Evolutionary conservation across 2,888 invertebrate species (phyloP).

Genomic region (Parascotia fuliginaria): DNA sequence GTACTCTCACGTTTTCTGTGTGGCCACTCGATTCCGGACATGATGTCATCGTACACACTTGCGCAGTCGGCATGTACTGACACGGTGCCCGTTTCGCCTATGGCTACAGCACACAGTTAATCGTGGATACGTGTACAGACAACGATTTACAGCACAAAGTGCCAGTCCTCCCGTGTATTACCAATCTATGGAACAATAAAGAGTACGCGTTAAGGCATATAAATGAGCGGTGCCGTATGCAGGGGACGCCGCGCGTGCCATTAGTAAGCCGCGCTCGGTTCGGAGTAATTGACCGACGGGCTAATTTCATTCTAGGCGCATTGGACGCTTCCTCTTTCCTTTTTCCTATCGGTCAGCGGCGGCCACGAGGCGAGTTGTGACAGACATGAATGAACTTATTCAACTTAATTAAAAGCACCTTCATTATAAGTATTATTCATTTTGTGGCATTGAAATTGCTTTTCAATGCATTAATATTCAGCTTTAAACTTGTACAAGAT

Average conservation of each 20-base stretch:
- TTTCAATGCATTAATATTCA: too few relatives aligned
- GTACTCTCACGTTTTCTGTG: constrained; percentile 77
- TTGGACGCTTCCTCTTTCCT: constrained; percentile 84
- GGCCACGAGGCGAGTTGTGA: constrained; percentile 63
- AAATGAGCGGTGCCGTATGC: constrained; percentile 80
- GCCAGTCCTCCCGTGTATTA: constrained; percentile 85
- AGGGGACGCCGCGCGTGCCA: constrained; percentile 74
- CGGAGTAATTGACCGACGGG: constrained; percentile 84
- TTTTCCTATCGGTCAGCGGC: constrained; percentile 84
- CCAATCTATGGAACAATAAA: constrained; percentile 85
- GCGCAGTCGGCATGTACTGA: constrained; percentile 74
- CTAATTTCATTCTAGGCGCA: constrained; percentile 84
- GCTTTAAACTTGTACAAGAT: too few relatives aligned
- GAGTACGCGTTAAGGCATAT: constrained; percentile 75
- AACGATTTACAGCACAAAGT: constrained; percentile 84
- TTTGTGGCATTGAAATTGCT: background rate
- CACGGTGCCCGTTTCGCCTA: constrained; percentile 64
- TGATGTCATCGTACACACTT: constrained; percentile 79
- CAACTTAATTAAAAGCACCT: constrained; percentile 23
- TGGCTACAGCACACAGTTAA: constrained; percentile 77
- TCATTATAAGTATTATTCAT: constrained; percentile 1
- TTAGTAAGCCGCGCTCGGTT: constrained; percentile 77
- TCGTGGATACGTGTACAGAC: constrained; percentile 82
- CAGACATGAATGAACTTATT: constrained; percentile 50
- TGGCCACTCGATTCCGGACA: constrained; percentile 77